Evolutionary conservation across 2,888 invertebrate genomes (phyloP), one percentile per base, ranked within the genome.

Genomic region (Amiota mariae): DNA sequence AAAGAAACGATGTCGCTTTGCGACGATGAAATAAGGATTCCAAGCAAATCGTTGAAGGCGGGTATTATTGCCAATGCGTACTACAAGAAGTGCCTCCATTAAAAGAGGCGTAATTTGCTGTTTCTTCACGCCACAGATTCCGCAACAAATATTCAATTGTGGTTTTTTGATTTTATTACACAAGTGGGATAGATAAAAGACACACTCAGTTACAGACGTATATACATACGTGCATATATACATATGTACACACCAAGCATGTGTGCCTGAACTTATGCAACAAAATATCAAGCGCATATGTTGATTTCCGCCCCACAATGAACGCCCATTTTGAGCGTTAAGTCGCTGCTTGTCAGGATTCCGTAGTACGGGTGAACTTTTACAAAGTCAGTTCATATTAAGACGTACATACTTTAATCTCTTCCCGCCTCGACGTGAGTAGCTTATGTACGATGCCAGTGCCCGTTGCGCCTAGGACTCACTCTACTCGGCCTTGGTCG

Each of bases 121-220:
- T 73, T 72, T 72, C 72, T 75, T 63, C 74, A 72, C 74, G 64
- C 72, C 76, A 75, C 74, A 75, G 68, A 76, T 70, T 72, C 67
- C 67, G 64, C 75, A 70, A 80, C 80, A 82, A 81, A 82, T 82
- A 81, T 80, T 82, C 80, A 81, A 82, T 82, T 80, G 80, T 76
- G 76, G 70, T 72, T 73, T 77, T 78, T 73, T 71, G 77, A 81
- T 79, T 77, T 81, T 75, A 72, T 56, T 63, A 71, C 24, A 57
- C 74, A 59, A 61, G 20, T 20, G 73, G 74, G 72, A 78, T 78
- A 75, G 75, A 75, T 72, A 77, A 76, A 79, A 76, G 13, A 15
- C 15, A 54, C 15, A 54, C 15, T 54, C n/a, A 54, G n/a, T 15
- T 54, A 54, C 13, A 15, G 54, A 54, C 15, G n/a, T 54, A 54